Evolutionary conservation across 1,140 invertebrate genomes (phyloP), one percentile per base, ranked within the genome.

Genomic region (Macrocentrus cingulum): DNA sequence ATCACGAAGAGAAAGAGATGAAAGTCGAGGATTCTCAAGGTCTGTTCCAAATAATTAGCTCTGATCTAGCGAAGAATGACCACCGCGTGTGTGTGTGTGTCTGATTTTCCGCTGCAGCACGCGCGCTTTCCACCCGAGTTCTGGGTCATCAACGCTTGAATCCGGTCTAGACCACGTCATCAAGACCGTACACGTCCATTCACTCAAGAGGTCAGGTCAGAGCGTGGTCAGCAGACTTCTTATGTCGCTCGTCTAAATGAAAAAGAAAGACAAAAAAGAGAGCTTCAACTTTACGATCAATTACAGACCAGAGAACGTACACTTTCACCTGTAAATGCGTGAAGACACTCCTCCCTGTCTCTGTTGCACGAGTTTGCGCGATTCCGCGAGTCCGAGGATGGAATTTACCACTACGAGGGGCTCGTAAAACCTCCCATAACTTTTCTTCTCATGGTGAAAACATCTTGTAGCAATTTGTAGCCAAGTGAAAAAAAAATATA

Each of bases 41-140:
- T 42, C 11, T 66, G 66, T 74, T 70, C 65, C 66, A 61, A 71
- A 64, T 67, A 76, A 76, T 76, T 76, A 76, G 67, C 58, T 60
- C 50, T 61, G 51, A 25, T 25, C 41, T 11, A 50, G 11, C 18
- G 25, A 49, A 25, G 20, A 56, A 44, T 52, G 42, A 22, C 46
- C 41, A 41, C 23, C n/a, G n/a, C n/a, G n/a, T n/a, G n/a, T n/a
- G n/a, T n/a, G 48, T 45, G 42, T 20, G 9, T 18, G 29, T 36
- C 25, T 20, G n/a, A n/a, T 34, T 22, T 20, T 18, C 7, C 18
- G 23, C 22, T 36, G 22, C 11, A 52, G 18, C 23, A 45, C 11
- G 22, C 61, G 69, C 73, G 76, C 76, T 76, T n/a, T n/a, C n/a
- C n/a, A n/a, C 74, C 60, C 68, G 65, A 70, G 70, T 76, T 76